phyloP scores from a whole-genome alignment of 2,113 vertebrate genomes.

The Platysteira castanea region DNA sequence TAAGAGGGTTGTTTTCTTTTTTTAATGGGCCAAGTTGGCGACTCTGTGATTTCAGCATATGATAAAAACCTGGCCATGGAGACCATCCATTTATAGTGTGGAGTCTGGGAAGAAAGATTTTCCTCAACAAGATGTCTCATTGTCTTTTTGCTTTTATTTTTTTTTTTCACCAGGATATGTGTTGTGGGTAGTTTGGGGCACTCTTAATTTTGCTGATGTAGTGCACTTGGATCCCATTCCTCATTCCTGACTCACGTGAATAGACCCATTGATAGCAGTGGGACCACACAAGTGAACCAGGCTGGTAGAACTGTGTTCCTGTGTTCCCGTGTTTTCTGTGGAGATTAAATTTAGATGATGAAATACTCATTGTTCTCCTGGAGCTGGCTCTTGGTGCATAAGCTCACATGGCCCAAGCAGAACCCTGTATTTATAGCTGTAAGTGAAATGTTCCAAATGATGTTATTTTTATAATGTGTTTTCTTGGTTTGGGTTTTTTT shows the following conservation, averaged over 20 bases:
- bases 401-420: neutral
- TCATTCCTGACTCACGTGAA: conserved; percentile 17
- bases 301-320: neutral
- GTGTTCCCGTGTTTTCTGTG: neutral
- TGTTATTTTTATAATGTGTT: conserved; percentile 1
- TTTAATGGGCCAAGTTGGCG: neutral
- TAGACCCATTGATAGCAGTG: conserved; percentile 11
- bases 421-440: neutral
- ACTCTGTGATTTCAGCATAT: conserved; percentile 1
- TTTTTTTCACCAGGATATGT: neutral
- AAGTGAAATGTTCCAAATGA: neutral
- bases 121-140: neutral
- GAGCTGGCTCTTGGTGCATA: neutral
- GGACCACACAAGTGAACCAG: conserved; percentile 34
- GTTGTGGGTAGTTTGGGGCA: neutral
- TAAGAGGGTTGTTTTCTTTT: neutral
- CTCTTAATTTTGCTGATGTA: conserved; percentile 21
- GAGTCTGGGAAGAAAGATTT: neutral
- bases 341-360: conserved; percentile 28
- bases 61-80: conserved; percentile 2
- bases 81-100: neutral
- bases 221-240: conserved; percentile 24
- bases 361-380: neutral
- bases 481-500: neutral
- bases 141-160: neutral